These are phyloP conservation scores for Serinus canaria DNA, from an alignment of 2,113 vertebrate genomes.

Conservation along the genomic window DNA sequence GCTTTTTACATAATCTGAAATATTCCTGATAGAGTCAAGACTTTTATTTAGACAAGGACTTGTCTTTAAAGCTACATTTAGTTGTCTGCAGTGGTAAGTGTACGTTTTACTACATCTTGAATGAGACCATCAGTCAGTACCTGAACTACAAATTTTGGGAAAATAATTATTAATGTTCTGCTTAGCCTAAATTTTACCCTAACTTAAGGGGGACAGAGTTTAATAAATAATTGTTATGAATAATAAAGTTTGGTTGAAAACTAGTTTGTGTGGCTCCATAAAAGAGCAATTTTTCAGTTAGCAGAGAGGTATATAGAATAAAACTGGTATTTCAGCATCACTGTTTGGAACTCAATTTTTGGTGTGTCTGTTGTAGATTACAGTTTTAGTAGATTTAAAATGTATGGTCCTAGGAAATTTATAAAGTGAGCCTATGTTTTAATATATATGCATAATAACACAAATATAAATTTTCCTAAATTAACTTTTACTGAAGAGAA, in stretches of 20 bases:
- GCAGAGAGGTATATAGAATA: neutral
- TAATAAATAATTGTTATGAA: neutral
- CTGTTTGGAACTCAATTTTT: neutral
- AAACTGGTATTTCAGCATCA: neutral
- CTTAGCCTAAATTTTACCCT: neutral
- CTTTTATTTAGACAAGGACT: neutral
- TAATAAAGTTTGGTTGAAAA: neutral
- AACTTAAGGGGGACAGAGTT: accelerated
- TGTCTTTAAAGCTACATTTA: neutral
- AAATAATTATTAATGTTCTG: neutral
- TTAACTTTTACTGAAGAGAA: neutral
- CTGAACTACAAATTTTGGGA: neutral
- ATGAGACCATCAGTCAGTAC: neutral
- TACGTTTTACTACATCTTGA: neutral
- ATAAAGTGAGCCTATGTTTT: neutral
- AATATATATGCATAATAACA: neutral
- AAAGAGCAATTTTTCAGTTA: neutral
- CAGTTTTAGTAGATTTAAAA: neutral
- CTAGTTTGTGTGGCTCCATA: neutral
- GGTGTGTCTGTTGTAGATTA: neutral
- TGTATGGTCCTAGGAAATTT: accelerated
- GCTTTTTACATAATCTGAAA: neutral
- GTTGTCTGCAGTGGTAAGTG: neutral
- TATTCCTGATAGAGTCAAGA: neutral
- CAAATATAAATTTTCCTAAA: neutral